phyloP scores from a whole-genome alignment of 2,113 vertebrate genomes.

The Chaetura pelagica region DNA sequence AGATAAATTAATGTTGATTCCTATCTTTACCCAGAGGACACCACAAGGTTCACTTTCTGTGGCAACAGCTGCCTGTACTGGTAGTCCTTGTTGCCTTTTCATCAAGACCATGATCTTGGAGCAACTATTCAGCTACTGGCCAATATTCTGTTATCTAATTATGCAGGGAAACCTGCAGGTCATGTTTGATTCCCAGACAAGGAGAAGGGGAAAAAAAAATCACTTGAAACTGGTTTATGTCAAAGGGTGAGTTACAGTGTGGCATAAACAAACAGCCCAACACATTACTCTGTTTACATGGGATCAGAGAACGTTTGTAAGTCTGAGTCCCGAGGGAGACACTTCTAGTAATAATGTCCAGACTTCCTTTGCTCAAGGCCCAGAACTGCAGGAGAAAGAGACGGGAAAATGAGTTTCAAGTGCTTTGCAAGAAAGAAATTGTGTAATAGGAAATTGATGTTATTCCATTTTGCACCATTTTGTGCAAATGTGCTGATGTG shows the following conservation, averaged over 20 bases:
- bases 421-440: not conserved
- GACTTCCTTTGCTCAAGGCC: not conserved
- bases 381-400: not conserved
- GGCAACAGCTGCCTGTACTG: not conserved
- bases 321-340: slow-evolving; percentile 25
- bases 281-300: slow-evolving; percentile 12
- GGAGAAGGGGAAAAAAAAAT: not conserved
- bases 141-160: not conserved
- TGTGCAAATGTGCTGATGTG: not conserved
- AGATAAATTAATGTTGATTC: not conserved
- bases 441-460: slow-evolving; percentile 26
- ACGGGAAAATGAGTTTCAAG: not conserved
- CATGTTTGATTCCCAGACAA: slow-evolving; percentile 14
- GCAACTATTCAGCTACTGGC: not conserved
- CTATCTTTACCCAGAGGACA: not conserved
- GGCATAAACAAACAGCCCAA: slow-evolving; percentile 39
- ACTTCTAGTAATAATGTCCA: slow-evolving; percentile 27
- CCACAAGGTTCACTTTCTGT: not conserved
- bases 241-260: not conserved
- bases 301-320: not conserved
- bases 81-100: not conserved
- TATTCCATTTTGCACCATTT: not conserved
- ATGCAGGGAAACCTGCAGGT: not conserved
- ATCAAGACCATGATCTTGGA: not conserved
- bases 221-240: slow-evolving; percentile 39